Percentiles rank a stretch among this genome's conserved stretches.
Evolutionary conservation across 1,140 invertebrate genomes (phyloP).

Genomic region (Homalodisca vitripennis): DNA sequence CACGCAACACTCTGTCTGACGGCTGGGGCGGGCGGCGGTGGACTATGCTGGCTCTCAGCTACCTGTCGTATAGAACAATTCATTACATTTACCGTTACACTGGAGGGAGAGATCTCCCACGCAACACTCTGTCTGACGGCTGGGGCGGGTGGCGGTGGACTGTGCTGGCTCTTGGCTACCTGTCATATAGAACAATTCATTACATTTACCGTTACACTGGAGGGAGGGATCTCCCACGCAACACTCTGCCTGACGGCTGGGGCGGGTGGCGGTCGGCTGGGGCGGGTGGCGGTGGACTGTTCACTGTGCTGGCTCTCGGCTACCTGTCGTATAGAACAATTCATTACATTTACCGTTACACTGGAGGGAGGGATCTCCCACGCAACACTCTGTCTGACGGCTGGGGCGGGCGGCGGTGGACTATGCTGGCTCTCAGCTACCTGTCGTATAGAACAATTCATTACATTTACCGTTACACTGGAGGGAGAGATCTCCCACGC

Average conservation of each 20-base stretch:
- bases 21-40: slow-evolving; percentile 64
- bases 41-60: slow-evolving; percentile 35
- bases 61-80: slow-evolving; percentile 26
- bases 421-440: slow-evolving; percentile 18
- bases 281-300: too few relatives aligned
- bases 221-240: slow-evolving; percentile 83
- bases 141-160: slow-evolving; percentile 63
- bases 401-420: slow-evolving; percentile 64
- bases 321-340: slow-evolving; percentile 87
- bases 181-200: too few relatives aligned
- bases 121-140: slow-evolving; percentile 54
- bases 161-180: too few relatives aligned
- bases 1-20: slow-evolving; percentile 60
- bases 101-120: slow-evolving; percentile 84
- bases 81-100: too few relatives aligned
- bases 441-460: slow-evolving; percentile 22
- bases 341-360: slow-evolving; percentile 87
- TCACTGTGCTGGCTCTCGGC: too few relatives aligned
- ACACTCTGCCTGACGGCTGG: slow-evolving; percentile 54
- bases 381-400: slow-evolving; percentile 53
- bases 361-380: slow-evolving; percentile 84
- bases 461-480: slow-evolving; percentile 83
- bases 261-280: slow-evolving; percentile 60
- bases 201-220: slow-evolving; percentile 79
- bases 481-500: slow-evolving; percentile 83